Conservation (phyloP, 2,113 vertebrate species). For the Gadus chalcogrammus region DNA sequence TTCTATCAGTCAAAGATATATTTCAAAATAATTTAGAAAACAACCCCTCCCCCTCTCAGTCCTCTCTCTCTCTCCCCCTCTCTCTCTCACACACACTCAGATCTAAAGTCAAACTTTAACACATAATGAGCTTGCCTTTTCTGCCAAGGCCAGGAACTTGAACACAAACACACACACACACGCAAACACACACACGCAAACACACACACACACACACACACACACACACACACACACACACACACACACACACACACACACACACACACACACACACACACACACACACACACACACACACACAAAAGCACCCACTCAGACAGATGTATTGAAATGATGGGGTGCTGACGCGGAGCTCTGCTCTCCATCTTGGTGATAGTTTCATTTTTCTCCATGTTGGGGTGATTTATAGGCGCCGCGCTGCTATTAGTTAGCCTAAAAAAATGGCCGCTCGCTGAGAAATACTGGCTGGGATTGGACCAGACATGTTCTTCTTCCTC, state of each 20-base stretch:
- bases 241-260: too few species aligned
- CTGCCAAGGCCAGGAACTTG: too few species aligned
- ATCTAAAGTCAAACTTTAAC: background rate
- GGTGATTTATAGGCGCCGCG: slow-evolving; percentile 56
- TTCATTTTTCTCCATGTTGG: slow-evolving; percentile 59
- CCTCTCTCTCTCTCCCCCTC: background rate
- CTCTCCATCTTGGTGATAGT: slow-evolving; percentile 60
- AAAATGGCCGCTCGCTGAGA: slow-evolving; percentile 43
- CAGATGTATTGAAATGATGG: slow-evolving; percentile 53
- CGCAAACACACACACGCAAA: too few species aligned
- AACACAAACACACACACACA: too few species aligned
- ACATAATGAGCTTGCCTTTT: background rate
- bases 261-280: background rate
- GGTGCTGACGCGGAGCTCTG: slow-evolving; percentile 29
- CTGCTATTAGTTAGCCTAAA: slow-evolving; percentile 62
- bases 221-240: too few species aligned
- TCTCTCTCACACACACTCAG: background rate
- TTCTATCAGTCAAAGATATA: slow-evolving; percentile 1
- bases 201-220: too few species aligned
- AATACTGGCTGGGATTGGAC: slow-evolving; percentile 51
- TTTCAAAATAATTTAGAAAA: too few species aligned
- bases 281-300: slow-evolving; percentile 21
- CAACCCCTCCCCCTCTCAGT: background rate
- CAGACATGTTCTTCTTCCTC: slow-evolving; percentile 37
- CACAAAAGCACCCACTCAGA: slow-evolving; percentile 19